Base-by-base conservation (phyloP, 2,888 invertebrate genomes). In the Gryllus longicercus region DNA sequence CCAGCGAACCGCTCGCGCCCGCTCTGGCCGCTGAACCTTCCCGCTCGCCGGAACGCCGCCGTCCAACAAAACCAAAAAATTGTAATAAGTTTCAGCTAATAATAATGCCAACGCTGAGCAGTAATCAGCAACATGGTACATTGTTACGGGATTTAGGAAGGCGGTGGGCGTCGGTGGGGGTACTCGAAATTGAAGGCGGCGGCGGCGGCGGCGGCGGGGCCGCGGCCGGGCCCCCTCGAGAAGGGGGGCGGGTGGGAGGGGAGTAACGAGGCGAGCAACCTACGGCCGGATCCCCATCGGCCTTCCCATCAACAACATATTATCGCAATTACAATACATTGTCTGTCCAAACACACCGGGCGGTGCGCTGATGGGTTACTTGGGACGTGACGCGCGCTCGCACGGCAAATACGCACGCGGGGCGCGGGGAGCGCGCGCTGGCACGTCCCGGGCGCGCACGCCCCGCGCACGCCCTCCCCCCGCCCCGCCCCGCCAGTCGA, bases 1-100 rank as follows among this genome's bases (percentile, higher is more conserved):
- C 81, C 81, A 63, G 63, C 63, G 63, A 5, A 4, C 16, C 63
- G 63, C n/a, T 63, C 63, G n/a, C 16, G 63, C 76, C 63, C 63
- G n/a, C 63, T 63, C 63, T 63, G n/a, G 63, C 14, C 63, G 63
- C 16, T 63, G 63, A 63, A 63, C 63, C 63, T 63, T 63, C 14
- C 74, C 51, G 25, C 78, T 51, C 63, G n/a, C 11, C n/a, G 21
- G 23, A 23, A 50, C 74, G 79, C 50, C 63, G 51, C 14, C 76
- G 51, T n/a, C 50, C 77, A 51, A 50, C 63, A 76, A 76, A 63
- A 76, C 76, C 77, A 74, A 76, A 79, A 21, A 77, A 77, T 49
- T 76, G 76, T 49, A 76, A 76, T 49, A 76, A 76, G 14, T 49
- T 76, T 25, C 25, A 25, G 76, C 14, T 76, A 25, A 49, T 49